Evolutionary conservation across 2,888 invertebrate species (phyloP), one percentile per base, ranked within the genome.

Genomic region (Nephrotoma flavescens): DNA sequence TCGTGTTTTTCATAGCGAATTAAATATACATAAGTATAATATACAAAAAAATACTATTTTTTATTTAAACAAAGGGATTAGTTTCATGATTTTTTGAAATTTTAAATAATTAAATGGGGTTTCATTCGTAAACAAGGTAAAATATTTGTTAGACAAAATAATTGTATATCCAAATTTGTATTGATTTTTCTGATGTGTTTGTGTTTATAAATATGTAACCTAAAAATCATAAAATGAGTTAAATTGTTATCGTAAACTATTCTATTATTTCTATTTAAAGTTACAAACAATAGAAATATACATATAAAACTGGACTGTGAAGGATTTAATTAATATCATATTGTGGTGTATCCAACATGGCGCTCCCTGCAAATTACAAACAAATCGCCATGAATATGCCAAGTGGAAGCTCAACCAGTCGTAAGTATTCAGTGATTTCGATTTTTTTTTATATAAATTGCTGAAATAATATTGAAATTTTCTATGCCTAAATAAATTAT

Each of bases 361-460:
- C 97, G 89, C 92, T 97, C 88, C 96, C 96, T 87, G 93, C 94
- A 89, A 96, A 95, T 91, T 97, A 96, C 91, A 97, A 97, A 92
- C 96, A 96, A 93, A 94, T 96, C 89, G 95, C 96, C 87, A 94
- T 96, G 91, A 94, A 95, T 89, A 94, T 95, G 92, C 94, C 96
- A 88, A 86, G 89, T 0, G 89, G 89, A 19, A 89, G 90, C 85
- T 88, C 90, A 31, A 88, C 90, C 47, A 89, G 88, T 86, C 89
- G 88, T 88, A 89, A 89, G 89, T 89, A 88, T 42, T 85, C 42
- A 31, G 11, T 31, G 31, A 31, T 31, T 12, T 71, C 4, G 31
- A 9, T 11, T 31, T 85, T 7, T 12, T 42, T 84, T 86, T 19
- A 84, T 45, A 86, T 85, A 86, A 41, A 83, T 9, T 19, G 42